Evolutionary conservation across 1,140 invertebrate genomes (phyloP), one percentile per base, ranked within the genome.

Genomic region (Condylostylus longicornis): DNA sequence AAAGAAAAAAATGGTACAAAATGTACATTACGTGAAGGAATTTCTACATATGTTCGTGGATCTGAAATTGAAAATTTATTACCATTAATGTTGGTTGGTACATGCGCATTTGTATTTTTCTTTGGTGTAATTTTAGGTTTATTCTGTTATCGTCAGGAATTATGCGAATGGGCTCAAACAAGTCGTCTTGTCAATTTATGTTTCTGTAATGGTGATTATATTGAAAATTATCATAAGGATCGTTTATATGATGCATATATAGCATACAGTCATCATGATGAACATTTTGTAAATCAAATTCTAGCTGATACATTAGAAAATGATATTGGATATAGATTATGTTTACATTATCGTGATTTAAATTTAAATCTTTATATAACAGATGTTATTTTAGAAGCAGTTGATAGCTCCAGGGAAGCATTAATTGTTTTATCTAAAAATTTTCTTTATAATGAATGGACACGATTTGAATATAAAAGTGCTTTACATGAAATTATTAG

Each of bases 401-500:
- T 89, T 3, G 85, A 90, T 51, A 82, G 82, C 18, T 89, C 85
- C 13, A 75, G 83, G 43, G 71, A 88, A 49, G 91, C 88, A 12
- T 83, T 95, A 30, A 72, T 95, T 44, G 78, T 95, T 20, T 58
- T 96, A 18, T 88, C 86, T 2, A 86, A 86, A 58, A 88, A 89
- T 65, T 95, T 93, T 64, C 71, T 95, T 14, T 79, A 86, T 60
- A 87, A 85, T 62, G 86, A 93, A 64, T 95, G 89, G 89, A 80
- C 83, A 47, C 72, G 86, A 36, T 89, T 88, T 54, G 89, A 94
- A 63, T 89, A 93, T 58, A 88, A 89, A 63, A 77, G 79, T 33
- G 87, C 89, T 2, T 69, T 93, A n/a, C 81, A 86, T 53, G 84
- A 91, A 61, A 81, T 86, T 37, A 73, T 93, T 33, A 85, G 85